A percentile compares a stretch with the other conserved stretches of the same genome.
phyloP scores from a whole-genome alignment of 35 echinoderm and acorn worm species.

The Stichopus chloronotus region DNA sequence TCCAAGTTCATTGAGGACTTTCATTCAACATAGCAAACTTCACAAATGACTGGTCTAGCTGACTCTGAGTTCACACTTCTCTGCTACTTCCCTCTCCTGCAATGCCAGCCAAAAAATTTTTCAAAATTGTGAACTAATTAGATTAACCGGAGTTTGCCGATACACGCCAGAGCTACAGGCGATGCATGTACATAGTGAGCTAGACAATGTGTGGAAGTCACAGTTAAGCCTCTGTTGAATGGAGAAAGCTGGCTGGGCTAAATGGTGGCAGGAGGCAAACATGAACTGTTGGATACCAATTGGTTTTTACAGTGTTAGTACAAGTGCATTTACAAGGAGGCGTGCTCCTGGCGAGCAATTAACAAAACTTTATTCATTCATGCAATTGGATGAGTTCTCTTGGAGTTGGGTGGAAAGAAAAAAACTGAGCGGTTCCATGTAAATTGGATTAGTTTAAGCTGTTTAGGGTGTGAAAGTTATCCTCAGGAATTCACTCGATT shows the following conservation, averaged over 20 bases:
- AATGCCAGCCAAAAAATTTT: slow-evolving; percentile 26
- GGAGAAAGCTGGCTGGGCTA: background rate
- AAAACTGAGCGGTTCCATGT: background rate
- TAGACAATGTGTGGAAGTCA: background rate
- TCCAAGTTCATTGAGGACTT: background rate
- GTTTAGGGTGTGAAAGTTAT: background rate
- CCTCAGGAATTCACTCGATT: background rate
- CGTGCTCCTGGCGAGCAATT: background rate
- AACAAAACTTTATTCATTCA: background rate
- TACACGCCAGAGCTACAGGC: slow-evolving; percentile 10
- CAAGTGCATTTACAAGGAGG: background rate
- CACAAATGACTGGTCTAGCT: background rate
- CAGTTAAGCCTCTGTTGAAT: background rate
- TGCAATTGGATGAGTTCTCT: background rate
- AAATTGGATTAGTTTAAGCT: background rate
- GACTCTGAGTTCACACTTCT: background rate
- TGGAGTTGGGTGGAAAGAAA: background rate
- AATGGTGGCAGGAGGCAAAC: too few species aligned
- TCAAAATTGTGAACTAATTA: slow-evolving; percentile 38
- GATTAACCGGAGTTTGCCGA: slow-evolving; percentile 13
- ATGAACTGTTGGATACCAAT: too few species aligned
- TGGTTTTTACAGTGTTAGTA: background rate
- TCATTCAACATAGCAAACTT: background rate
- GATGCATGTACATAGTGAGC: background rate
- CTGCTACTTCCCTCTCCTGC: background rate